Evolutionary conservation across 2,113 vertebrate species (phyloP).

Genomic region (Pitta sordida): DNA sequence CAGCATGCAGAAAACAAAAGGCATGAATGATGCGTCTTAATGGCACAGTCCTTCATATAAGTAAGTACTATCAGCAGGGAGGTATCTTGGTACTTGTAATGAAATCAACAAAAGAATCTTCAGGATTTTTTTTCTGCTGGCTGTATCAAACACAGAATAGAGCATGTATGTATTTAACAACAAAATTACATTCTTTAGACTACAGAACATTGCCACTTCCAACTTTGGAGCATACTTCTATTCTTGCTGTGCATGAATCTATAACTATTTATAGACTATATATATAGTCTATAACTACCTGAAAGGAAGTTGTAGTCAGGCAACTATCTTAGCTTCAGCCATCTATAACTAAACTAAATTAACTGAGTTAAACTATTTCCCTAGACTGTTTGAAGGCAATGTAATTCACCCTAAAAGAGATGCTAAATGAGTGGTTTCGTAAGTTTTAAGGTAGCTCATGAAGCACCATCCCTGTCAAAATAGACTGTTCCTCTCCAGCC

Average conservation of each 20-base stretch:
- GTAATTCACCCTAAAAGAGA: background rate
- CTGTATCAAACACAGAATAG: background rate
- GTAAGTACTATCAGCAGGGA: background rate
- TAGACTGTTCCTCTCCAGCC: background rate
- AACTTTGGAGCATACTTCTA: background rate
- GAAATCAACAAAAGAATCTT: background rate
- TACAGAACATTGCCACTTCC: background rate
- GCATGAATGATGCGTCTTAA: background rate
- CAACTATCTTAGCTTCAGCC: background rate
- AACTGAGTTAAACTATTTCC: constrained; percentile 7
- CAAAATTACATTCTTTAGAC: background rate
- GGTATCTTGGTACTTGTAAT: background rate
- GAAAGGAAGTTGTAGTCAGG: too few species aligned
- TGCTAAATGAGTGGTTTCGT: background rate
- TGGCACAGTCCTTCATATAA: background rate
- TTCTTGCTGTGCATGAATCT: background rate
- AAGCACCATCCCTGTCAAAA: background rate
- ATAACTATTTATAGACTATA: too few species aligned
- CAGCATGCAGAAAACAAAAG: background rate
- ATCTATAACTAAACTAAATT: constrained; percentile 14
- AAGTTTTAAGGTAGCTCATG: background rate
- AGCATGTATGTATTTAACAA: background rate
- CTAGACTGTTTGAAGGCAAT: background rate
- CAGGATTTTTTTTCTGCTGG: background rate
- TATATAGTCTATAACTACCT: too few species aligned